Conservation (phyloP, 2,797 vertebrate species). For the Percopsis omiscomaycus region DNA sequence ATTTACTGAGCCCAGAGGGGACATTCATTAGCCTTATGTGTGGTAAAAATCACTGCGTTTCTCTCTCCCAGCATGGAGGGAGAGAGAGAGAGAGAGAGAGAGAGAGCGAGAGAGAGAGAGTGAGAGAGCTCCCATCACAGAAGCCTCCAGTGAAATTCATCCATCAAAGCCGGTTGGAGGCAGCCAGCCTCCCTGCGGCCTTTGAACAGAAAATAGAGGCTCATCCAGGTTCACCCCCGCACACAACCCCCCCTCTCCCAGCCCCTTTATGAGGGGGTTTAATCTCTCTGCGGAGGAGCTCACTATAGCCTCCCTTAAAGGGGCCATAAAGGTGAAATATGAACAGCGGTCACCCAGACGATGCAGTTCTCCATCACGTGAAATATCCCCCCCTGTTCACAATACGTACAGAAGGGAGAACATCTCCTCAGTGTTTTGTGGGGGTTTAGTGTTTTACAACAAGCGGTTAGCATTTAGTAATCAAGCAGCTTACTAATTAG, state of each 20-base stretch:
- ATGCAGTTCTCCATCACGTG: slow-evolving; percentile 24
- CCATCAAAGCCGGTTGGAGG: slow-evolving; percentile 29
- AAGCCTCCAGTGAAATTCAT: slow-evolving; percentile 31
- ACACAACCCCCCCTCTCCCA: background rate
- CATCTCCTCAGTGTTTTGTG: slow-evolving; percentile 8
- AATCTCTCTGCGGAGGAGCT: slow-evolving; percentile 28
- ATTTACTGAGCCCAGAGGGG: slow-evolving; percentile 35
- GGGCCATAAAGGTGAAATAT: slow-evolving; percentile 27
- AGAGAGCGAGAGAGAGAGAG: background rate
- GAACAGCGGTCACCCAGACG: slow-evolving; percentile 33
- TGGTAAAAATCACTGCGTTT: slow-evolving; percentile 32
- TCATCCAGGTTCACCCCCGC: slow-evolving; percentile 4
- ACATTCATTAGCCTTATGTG: slow-evolving; percentile 36
- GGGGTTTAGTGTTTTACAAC: slow-evolving; percentile 43
- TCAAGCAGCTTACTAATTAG: background rate
- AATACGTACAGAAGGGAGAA: too few relatives aligned
- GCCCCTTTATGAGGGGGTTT: slow-evolving; percentile 15
- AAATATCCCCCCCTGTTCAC: slow-evolving; percentile 10
- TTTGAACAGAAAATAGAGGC: slow-evolving; percentile 26
- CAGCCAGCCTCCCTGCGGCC: slow-evolving; percentile 19
- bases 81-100: too few relatives aligned
- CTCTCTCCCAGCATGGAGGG: slow-evolving; percentile 1
- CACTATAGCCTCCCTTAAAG: slow-evolving; percentile 33
- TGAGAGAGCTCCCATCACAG: background rate
- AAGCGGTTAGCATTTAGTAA: slow-evolving; percentile 8